phyloP scores from a whole-genome alignment of 2,888 invertebrate species.

The Oligia fasciuncula region DNA sequence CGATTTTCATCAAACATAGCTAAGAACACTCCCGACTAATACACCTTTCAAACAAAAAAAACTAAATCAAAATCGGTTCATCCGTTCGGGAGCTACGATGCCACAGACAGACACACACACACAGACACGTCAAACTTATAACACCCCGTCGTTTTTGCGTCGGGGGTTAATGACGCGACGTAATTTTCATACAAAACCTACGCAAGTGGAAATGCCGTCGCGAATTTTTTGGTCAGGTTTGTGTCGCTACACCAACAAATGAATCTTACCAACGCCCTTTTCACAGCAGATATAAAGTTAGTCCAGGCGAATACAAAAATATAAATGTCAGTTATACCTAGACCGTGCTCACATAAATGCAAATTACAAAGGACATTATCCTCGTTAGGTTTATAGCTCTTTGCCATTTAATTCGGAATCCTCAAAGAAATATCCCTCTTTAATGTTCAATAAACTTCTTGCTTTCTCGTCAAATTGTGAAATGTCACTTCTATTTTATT shows the following conservation, averaged over 20 bases:
- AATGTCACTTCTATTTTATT: slow-evolving; percentile 59
- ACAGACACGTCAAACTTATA: no score
- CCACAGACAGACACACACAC: no score
- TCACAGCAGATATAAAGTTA: background rate
- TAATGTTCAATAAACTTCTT: slow-evolving; percentile 44
- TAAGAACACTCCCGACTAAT: no score
- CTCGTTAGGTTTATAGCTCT: slow-evolving; percentile 46
- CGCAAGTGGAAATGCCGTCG: background rate
- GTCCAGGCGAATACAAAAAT: slow-evolving; percentile 12
- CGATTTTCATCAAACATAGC: no score
- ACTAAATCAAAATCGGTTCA: no score
- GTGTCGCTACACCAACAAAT: background rate
- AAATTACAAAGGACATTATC: slow-evolving; percentile 43
- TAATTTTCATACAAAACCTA: background rate
- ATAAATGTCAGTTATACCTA: slow-evolving; percentile 30
- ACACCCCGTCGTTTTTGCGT: no score
- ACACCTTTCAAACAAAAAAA: no score
- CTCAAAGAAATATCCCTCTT: slow-evolving; percentile 29
- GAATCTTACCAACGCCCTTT: background rate
- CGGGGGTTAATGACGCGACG: no score
- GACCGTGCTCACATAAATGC: slow-evolving; percentile 35
- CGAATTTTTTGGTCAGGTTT: background rate
- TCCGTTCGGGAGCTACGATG: no score
- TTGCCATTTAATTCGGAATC: slow-evolving; percentile 49
- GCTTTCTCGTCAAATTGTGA: slow-evolving; percentile 46